These are phyloP conservation scores for Gryllus longicercus DNA, from an alignment of 2,888 invertebrate genomes.

Conservation along the genomic window DNA sequence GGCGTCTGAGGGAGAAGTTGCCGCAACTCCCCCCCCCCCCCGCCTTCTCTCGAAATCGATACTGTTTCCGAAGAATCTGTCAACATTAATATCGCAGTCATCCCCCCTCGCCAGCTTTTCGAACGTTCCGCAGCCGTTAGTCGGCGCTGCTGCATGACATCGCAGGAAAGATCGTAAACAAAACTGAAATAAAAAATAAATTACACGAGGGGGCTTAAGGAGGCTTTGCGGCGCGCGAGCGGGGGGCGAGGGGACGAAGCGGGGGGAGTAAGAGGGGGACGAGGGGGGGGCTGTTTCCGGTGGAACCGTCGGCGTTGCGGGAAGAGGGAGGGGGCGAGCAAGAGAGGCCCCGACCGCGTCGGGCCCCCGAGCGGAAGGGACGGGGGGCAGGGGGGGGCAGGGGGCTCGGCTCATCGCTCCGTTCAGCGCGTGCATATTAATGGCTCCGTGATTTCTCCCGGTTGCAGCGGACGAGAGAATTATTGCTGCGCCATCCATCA, in stretches of 20 bases:
- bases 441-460: background rate
- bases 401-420: background rate
- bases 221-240: background rate
- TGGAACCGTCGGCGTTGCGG: background rate
- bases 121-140: background rate
- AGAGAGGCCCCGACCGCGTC: too few species aligned
- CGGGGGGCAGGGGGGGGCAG: background rate
- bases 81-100: slow-evolving; percentile 1
- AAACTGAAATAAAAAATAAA: slow-evolving; percentile 9
- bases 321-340: background rate
- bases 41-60: background rate
- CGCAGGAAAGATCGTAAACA: background rate
- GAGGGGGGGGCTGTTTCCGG: background rate
- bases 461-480: background rate
- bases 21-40: too few species aligned
- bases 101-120: background rate
- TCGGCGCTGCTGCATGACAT: background rate
- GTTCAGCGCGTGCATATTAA: background rate
- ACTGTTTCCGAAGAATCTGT: background rate
- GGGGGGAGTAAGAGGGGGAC: background rate
- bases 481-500: background rate
- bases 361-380: background rate
- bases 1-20: too few species aligned
- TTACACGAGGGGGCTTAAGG: background rate
- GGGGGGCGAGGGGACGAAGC: background rate